Base-by-base conservation (phyloP, 2,113 vertebrate species). In the Thalassoma bifasciatum region DNA sequence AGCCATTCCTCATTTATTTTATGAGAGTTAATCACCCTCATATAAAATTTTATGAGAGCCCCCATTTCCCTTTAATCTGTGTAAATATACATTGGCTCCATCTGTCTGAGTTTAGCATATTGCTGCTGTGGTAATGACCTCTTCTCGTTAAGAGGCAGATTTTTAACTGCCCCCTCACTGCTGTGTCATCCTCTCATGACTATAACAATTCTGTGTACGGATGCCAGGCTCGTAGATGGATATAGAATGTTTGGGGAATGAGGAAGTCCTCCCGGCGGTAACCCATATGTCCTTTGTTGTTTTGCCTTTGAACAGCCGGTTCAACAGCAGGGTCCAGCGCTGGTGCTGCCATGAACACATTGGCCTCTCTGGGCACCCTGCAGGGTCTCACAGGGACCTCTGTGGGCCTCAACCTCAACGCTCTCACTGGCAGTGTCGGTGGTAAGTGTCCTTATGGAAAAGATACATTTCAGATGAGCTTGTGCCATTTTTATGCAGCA, bases 301-400 rank as follows among this genome's bases (percentile, higher is more conserved):
- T 13, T 5, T 42, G 2, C 70, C 50, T 42, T 53, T 53, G 72
- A 88, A 44, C 90, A 96, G 95, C 95, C 83, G 95, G 96, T 89
- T 95, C 95, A 88, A 94, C 96, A 81, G 94, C 94, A 76, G 96
- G 94, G 84, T 95, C 96, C 82, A 95, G 94, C 74, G 95, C 96
- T 75, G 95, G 95, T 81, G 96, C 96, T 30, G 96, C 97, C 84
- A 96, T 98, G 96, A 98, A 95, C 90, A 96, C 97, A 71, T 90
- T 98, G 94, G 96, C 97, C 87, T 98, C 97, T 90, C 94, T 98
- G 86, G 95, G 96, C 79, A 96, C 96, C 86, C 95, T 98, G 82
- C 96, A 98, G 94, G 95, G 97, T 90, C 73, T 98, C 86, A 95
- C 96, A 70, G 97, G 96, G 91, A 95, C 95, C 75, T 97, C 97